These are phyloP conservation scores for Hydroisotoma schaefferi DNA, from an alignment of 2,888 invertebrate species.

Conservation along the genomic window DNA sequence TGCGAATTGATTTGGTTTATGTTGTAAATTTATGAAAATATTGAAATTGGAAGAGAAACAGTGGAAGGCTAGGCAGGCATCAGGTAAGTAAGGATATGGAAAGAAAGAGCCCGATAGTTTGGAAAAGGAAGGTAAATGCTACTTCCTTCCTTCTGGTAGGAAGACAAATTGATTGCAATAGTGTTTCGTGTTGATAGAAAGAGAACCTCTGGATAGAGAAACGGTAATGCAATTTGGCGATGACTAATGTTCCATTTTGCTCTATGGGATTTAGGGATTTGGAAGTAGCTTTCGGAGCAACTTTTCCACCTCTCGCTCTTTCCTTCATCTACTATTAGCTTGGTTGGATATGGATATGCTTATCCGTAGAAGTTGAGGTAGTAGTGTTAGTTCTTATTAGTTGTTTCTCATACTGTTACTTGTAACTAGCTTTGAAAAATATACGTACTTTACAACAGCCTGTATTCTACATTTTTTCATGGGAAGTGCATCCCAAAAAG, in stretches of 20 bases:
- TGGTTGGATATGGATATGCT: background rate
- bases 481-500: background rate
- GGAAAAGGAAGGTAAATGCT: no score
- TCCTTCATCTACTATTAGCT: background rate
- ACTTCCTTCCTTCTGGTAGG: background rate
- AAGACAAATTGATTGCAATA: constrained; percentile 19
- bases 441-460: background rate
- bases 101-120: no score
- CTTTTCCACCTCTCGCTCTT: constrained; percentile 3
- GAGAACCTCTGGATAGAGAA: constrained; percentile 4
- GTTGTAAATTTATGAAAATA: no score
- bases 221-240: constrained; percentile 28
- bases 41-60: no score
- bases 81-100: no score
- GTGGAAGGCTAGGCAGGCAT: no score
- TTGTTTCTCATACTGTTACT: background rate
- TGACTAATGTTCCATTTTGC: constrained; percentile 34
- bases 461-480: background rate
- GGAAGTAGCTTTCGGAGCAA: constrained; percentile 10
- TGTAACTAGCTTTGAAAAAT: background rate
- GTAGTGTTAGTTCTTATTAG: no score
- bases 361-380: no score
- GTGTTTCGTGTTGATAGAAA: constrained; percentile 23
- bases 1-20: no score
- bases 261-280: constrained; percentile 25